phyloP scores from a whole-genome alignment of 2,113 vertebrate genomes.

The Sinocyclocheilus anshuiensis region DNA sequence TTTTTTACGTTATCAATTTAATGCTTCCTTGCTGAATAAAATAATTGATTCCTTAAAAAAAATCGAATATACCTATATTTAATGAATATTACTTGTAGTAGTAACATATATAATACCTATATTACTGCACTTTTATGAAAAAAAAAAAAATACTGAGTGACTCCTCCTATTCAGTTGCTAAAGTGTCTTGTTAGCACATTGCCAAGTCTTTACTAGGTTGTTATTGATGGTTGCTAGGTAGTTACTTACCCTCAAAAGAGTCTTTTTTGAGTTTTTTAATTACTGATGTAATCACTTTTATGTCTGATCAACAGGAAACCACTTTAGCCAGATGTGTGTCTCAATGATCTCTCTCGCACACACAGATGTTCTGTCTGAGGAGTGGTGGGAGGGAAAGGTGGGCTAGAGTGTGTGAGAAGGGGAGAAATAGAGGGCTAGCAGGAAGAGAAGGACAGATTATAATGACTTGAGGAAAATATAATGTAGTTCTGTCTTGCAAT shows the following conservation, averaged over 20 bases:
- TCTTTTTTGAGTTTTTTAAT: no score
- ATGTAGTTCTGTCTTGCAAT: conserved; percentile 68
- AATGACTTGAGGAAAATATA: conserved; percentile 67
- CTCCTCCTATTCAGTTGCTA: background rate
- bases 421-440: conserved; percentile 35
- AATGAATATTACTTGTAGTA: no score
- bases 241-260: background rate
- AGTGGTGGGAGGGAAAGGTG: background rate
- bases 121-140: background rate
- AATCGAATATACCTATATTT: no score
- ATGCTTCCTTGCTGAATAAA: background rate
- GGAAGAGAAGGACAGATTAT: conserved; percentile 54
- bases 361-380: no score
- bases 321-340: no score
- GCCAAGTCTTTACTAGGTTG: background rate
- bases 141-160: background rate
- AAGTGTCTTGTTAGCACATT: background rate
- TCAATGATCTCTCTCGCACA: no score
- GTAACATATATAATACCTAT: background rate
- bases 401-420: background rate
- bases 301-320: no score
- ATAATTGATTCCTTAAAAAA: no score
- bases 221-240: background rate
- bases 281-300: no score
- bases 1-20: no score